Evolutionary conservation across 2,797 vertebrate genomes (phyloP).

Genomic region (Carduelis carduelis): DNA sequence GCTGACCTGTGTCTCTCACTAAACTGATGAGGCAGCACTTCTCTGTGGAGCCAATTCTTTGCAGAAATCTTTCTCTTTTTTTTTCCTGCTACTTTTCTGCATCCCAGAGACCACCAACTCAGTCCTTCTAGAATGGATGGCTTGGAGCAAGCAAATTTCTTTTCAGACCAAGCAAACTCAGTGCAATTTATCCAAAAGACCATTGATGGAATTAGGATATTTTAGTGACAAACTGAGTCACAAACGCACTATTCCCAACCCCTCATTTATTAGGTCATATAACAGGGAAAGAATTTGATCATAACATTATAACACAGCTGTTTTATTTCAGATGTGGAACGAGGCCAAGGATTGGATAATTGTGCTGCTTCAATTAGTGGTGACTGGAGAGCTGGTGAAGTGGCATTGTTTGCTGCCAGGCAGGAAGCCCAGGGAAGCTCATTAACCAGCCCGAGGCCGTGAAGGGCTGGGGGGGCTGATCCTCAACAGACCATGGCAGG

Average conservation of each 20-base stretch:
- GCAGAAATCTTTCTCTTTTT: not conserved
- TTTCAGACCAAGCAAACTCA: not conserved
- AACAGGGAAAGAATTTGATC: conserved; percentile 23
- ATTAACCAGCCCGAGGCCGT: not conserved
- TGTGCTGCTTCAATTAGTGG: conserved; percentile 15
- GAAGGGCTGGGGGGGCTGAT: not conserved
- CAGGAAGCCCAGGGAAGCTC: conserved; percentile 26
- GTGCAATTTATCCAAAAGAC: not conserved
- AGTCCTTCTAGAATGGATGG: not conserved
- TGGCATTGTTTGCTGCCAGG: conserved; percentile 32
- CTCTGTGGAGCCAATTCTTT: not conserved
- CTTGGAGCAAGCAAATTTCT: not conserved
- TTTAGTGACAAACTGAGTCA: conserved; percentile 39
- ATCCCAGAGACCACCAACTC: not conserved
- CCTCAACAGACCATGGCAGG: not conserved
- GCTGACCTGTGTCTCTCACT: not conserved
- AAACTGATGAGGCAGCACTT: not conserved
- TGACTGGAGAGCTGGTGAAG: not conserved
- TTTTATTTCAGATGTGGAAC: conserved; percentile 24
- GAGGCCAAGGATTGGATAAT: conserved; percentile 36
- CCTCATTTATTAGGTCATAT: conserved; percentile 33
- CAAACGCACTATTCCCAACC: not conserved
- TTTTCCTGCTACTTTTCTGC: not conserved
- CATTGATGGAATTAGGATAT: conserved; percentile 15
- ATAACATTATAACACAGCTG: conserved; percentile 44